phyloP scores from a whole-genome alignment of 2,113 vertebrate species.

The Elephantulus edwardii region DNA sequence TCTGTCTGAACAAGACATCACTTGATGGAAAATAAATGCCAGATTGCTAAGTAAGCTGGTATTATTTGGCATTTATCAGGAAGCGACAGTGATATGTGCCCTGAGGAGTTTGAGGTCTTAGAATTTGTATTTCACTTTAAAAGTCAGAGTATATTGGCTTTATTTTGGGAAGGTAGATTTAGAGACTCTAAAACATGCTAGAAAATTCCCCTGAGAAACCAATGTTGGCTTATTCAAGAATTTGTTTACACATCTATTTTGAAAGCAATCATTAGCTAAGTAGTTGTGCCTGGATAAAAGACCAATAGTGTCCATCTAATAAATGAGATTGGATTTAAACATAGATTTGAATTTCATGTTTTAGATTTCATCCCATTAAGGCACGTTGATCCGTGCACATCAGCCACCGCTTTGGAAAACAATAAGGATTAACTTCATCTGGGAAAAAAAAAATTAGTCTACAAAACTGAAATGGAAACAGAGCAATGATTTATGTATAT shows the following conservation, averaged over 20 bases:
- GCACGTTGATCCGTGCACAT: slow-evolving; percentile 34
- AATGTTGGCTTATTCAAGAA: slow-evolving; percentile 37
- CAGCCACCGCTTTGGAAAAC: slow-evolving; percentile 29
- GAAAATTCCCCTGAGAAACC: slow-evolving; percentile 1
- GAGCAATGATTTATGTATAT: slow-evolving; percentile 47
- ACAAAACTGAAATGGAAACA: slow-evolving; percentile 57
- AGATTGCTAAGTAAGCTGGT: not conserved
- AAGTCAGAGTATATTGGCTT: slow-evolving; percentile 16
- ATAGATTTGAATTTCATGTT: slow-evolving; percentile 53
- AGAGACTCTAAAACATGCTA: slow-evolving; percentile 23
- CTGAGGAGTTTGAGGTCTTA: not conserved
- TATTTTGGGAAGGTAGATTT: slow-evolving; percentile 47
- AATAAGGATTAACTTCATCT: slow-evolving; percentile 54
- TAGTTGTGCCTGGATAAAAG: slow-evolving; percentile 50
- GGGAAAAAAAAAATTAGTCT: slow-evolving; percentile 36
- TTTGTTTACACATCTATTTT: slow-evolving; percentile 50
- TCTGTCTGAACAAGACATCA: not conserved
- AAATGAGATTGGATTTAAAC: slow-evolving; percentile 49
- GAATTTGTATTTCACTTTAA: slow-evolving; percentile 8
- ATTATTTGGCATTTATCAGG: slow-evolving; percentile 18
- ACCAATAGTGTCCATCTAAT: slow-evolving; percentile 34
- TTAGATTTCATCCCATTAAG: slow-evolving; percentile 38
- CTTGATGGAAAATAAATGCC: slow-evolving; percentile 3
- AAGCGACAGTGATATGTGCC: not conserved
- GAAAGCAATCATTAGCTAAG: slow-evolving; percentile 53